phyloP scores from a whole-genome alignment of 2,888 invertebrate genomes.

The Drosophila barbarae region DNA sequence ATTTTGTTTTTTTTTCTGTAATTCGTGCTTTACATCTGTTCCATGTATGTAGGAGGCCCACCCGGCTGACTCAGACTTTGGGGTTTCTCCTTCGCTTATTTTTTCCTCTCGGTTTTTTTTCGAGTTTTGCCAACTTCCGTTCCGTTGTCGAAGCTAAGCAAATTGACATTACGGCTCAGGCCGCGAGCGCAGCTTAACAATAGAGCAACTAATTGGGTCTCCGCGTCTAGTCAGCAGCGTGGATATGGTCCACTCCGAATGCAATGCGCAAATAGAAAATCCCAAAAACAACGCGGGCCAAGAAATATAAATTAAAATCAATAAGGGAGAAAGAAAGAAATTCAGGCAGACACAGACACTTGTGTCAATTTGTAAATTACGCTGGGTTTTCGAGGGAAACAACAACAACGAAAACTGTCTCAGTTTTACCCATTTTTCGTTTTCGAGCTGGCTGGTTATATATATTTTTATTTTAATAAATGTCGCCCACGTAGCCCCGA shows the following conservation, averaged over 20 bases:
- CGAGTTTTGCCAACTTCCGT: constrained; percentile 67
- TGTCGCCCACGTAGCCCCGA: constrained; percentile 64
- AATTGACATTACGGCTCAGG: constrained; percentile 70
- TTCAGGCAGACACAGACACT: constrained; percentile 47
- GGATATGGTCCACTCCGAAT: constrained; percentile 48
- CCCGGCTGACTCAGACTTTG: constrained; percentile 54
- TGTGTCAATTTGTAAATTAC: constrained; percentile 70
- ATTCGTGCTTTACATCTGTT: constrained; percentile 65
- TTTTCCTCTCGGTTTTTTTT: constrained; percentile 35
- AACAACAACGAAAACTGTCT: constrained; percentile 20
- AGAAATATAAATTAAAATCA: constrained; percentile 30
- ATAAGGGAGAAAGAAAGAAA: constrained; percentile 44
- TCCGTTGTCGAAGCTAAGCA: constrained; percentile 59
- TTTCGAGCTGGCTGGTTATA: neutral
- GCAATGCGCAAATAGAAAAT: constrained; percentile 73
- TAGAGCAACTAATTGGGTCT: constrained; percentile 68
- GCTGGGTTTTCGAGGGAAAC: constrained; percentile 59
- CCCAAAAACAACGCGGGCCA: constrained; percentile 50
- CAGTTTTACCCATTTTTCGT: constrained; percentile 48
- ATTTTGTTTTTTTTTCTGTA: constrained; percentile 44
- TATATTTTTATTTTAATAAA: constrained; percentile 48
- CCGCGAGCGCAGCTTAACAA: constrained; percentile 48
- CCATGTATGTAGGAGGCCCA: constrained; percentile 48
- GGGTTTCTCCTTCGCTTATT: constrained; percentile 39
- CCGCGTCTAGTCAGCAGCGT: constrained; percentile 49